Conservation (phyloP, 2,113 vertebrate species). For the Trogon surrucura region DNA sequence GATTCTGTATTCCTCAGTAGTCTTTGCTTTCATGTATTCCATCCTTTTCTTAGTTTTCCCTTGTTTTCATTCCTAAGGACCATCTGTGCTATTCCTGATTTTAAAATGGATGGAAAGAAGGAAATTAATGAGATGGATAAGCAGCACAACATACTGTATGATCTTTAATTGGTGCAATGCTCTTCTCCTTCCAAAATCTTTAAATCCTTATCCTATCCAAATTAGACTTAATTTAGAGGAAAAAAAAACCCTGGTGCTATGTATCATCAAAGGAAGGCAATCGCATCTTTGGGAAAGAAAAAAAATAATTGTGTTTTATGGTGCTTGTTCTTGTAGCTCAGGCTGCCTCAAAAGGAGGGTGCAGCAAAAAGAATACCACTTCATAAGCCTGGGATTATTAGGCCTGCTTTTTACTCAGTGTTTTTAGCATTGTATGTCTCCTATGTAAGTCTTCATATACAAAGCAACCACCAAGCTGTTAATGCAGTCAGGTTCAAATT, state of each 20-base stretch:
- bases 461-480: neutral
- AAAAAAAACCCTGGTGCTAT: neutral
- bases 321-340: neutral
- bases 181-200: neutral
- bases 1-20: neutral
- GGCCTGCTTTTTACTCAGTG: neutral
- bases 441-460: neutral
- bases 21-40: neutral
- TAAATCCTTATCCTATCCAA: neutral
- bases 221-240: neutral
- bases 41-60: neutral
- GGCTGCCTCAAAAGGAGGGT: neutral
- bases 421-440: neutral
- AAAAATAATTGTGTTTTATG: neutral
- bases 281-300: neutral
- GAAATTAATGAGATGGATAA: neutral
- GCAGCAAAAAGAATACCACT: neutral
- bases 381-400: neutral
- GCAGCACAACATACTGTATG: neutral
- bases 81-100: neutral
- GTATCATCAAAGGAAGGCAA: neutral
- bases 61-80: neutral
- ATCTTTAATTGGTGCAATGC: neutral
- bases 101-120: neutral
- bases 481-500: neutral